phyloP scores from a whole-genome alignment of 37 sponge, comb jelly and placozoan species.

The Dysidea cf. avara region DNA sequence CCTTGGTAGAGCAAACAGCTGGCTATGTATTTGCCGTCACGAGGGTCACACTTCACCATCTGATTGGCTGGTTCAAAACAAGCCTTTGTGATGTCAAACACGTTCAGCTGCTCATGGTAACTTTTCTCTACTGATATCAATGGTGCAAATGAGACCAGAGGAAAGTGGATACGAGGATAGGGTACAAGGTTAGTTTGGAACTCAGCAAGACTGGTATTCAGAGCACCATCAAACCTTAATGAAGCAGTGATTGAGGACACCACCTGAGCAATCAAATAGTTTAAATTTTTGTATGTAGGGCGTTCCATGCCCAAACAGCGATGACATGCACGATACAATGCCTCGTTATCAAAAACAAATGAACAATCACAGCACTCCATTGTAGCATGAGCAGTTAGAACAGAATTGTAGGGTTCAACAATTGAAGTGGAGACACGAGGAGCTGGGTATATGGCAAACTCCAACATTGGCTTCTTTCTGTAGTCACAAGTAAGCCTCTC shows the following conservation, averaged over 20 bases:
- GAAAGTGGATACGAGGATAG: too few species aligned
- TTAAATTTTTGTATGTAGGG: conserved; percentile 73
- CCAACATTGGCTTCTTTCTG: conserved; percentile 96
- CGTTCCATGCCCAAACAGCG: conserved; percentile 91
- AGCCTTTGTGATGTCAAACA: too few species aligned
- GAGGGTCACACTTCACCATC: conserved; percentile 95
- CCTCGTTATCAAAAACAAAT: conserved; percentile 99
- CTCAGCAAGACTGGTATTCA: conserved; percentile 87
- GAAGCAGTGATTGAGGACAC: conserved; percentile 98
- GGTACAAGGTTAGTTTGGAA: conserved; percentile 96
- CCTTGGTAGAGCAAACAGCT: conserved; percentile 91
- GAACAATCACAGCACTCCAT: conserved; percentile 98
- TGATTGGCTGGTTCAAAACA: too few species aligned
- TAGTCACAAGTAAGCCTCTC: conserved; percentile 95
- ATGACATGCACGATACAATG: conserved; percentile 93
- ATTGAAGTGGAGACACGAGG: conserved; percentile 85
- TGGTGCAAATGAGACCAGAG: conserved; percentile 89
- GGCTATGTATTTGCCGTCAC: conserved; percentile 95
- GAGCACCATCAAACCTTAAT: conserved; percentile 90
- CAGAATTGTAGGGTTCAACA: conserved; percentile 49
- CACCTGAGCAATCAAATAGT: conserved; percentile 84
- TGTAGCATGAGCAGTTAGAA: conserved; percentile 66
- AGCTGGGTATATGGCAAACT: conserved; percentile 96
- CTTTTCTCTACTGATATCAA: conserved; percentile 87
- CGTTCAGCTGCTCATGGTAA: conserved; percentile 88